These are phyloP conservation scores for Drosophila miranda DNA, from an alignment of 1,140 invertebrate species.

Conservation along the genomic window DNA sequence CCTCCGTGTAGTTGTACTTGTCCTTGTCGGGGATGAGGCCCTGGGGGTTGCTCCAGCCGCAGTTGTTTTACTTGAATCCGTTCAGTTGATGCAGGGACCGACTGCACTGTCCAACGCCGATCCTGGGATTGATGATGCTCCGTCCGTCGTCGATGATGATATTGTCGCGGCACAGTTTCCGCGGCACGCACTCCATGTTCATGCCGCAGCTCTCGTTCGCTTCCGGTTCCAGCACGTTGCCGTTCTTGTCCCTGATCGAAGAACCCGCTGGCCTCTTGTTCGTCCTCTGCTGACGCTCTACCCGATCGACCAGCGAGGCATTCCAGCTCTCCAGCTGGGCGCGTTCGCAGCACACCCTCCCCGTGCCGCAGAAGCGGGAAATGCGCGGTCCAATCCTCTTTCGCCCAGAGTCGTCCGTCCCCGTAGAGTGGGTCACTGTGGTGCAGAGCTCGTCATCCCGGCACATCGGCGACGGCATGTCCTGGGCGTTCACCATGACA, in stretches of 20 bases:
- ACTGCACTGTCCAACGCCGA: slow-evolving; percentile 34
- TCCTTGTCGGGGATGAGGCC: slow-evolving; percentile 89
- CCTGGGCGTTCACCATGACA: slow-evolving; percentile 13
- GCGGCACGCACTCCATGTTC: slow-evolving; percentile 63
- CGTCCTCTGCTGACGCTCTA: not conserved
- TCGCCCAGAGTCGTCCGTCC: slow-evolving; percentile 51
- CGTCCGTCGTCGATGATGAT: slow-evolving; percentile 55
- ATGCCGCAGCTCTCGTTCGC: slow-evolving; percentile 56
- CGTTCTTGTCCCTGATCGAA: not conserved
- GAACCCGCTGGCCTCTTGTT: fast-evolving
- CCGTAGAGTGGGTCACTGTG: slow-evolving; percentile 35
- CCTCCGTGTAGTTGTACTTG: slow-evolving; percentile 83
- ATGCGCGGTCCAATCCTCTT: slow-evolving; percentile 46
- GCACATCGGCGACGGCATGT: slow-evolving; percentile 21
- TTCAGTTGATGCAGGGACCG: slow-evolving; percentile 35
- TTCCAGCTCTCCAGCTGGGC: slow-evolving; percentile 57
- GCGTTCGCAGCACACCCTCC: slow-evolving; percentile 48
- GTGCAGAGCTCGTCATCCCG: slow-evolving; percentile 45
- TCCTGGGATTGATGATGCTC: slow-evolving; percentile 49
- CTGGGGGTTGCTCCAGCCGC: slow-evolving; percentile 87
- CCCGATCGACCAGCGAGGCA: not conserved
- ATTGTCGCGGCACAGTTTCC: slow-evolving; percentile 50
- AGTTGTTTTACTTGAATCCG: slow-evolving; percentile 82
- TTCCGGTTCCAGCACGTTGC: slow-evolving; percentile 17
- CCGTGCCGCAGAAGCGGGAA: slow-evolving; percentile 29